Conservation (phyloP, 2,113 vertebrate genomes). For the Campylorhamphus procurvoides region DNA sequence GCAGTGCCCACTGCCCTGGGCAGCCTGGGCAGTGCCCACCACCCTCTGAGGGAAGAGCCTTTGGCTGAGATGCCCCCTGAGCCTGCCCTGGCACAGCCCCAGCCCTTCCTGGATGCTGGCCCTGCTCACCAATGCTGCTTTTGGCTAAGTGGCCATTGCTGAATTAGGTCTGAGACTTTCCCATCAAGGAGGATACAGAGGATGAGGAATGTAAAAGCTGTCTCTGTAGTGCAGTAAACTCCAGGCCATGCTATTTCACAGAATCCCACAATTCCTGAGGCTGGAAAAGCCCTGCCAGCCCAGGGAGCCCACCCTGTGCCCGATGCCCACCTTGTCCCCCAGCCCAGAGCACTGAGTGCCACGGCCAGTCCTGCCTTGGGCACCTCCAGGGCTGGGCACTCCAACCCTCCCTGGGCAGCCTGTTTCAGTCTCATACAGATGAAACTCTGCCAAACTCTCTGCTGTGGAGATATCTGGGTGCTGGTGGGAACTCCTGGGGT, state of each 20-base stretch:
- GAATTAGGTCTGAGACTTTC: neutral
- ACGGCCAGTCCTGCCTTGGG: neutral
- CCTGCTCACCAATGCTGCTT: neutral
- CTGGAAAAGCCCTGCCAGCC: neutral
- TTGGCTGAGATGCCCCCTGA: accelerated
- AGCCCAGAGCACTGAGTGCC: neutral
- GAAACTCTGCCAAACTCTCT: neutral
- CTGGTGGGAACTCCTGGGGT: neutral
- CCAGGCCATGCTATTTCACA: neutral
- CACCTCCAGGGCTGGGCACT: neutral
- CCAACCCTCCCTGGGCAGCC: neutral
- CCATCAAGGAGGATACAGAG: neutral
- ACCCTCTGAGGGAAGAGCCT: neutral
- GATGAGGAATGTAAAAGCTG: neutral
- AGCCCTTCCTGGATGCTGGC: accelerated
- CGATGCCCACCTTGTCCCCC: neutral
- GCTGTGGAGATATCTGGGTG: neutral
- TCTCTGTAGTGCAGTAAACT: neutral
- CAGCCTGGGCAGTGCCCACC: neutral
- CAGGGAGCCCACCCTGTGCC: accelerated
- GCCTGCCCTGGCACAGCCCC: neutral
- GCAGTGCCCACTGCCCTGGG: neutral
- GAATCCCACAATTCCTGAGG: accelerated
- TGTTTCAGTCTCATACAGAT: accelerated
- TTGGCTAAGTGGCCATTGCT: neutral